A percentile compares a stretch with the other conserved stretches of the same genome.
Evolutionary conservation across 1,140 invertebrate species (phyloP).

Genomic region (Batillaria attramentaria): DNA sequence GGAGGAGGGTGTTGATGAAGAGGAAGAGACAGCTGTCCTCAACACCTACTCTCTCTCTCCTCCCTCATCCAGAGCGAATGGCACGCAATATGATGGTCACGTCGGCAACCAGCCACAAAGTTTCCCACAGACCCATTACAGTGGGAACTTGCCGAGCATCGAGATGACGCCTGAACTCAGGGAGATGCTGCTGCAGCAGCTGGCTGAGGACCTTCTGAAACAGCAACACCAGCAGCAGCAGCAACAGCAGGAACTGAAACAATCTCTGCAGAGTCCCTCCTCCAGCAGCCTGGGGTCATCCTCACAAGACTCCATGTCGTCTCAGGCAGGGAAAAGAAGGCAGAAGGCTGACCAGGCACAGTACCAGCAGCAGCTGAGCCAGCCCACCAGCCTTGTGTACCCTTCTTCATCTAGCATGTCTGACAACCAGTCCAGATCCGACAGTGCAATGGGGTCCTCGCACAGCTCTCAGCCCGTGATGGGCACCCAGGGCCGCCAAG

Average conservation of each 20-base stretch:
- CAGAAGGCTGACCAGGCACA: neutral
- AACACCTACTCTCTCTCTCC: conserved; percentile 4
- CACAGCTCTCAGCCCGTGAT: neutral
- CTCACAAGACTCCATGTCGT: neutral
- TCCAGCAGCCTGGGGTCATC: neutral
- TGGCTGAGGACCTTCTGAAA: neutral
- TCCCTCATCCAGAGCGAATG: neutral
- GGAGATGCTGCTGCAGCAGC: conserved; percentile 16
- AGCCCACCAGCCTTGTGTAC: neutral
- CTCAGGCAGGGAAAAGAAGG: neutral
- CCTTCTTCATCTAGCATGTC: neutral
- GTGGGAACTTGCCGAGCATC: neutral
- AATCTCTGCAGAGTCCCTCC: neutral
- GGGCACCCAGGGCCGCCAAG: neutral
- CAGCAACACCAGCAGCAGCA: neutral
- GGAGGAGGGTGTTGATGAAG: neutral
- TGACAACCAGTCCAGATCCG: neutral
- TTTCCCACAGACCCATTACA: neutral
- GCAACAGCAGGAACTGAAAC: neutral
- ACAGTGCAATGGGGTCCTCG: neutral
- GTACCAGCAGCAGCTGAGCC: neutral
- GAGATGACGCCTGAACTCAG: neutral
- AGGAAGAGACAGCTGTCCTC: neutral
- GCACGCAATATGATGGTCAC: neutral
- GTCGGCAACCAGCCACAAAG: neutral